phyloP scores from a whole-genome alignment of 2,113 vertebrate species.

The Dipodomys merriami region DNA sequence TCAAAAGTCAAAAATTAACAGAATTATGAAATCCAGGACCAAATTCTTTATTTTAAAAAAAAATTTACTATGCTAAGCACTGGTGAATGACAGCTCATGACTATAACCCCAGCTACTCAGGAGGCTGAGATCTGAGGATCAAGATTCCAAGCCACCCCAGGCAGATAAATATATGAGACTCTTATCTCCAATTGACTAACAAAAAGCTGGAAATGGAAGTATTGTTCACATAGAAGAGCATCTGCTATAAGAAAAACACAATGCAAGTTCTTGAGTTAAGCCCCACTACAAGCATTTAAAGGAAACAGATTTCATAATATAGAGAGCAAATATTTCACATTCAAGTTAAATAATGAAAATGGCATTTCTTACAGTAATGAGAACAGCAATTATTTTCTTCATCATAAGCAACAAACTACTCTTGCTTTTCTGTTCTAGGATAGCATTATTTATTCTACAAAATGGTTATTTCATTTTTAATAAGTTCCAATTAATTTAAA shows the following conservation, averaged over 20 bases:
- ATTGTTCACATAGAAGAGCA: no score
- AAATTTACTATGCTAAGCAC: no score
- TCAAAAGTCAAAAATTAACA: slow-evolving; percentile 56
- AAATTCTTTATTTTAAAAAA: neutral
- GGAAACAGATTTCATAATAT: neutral
- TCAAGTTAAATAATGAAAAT: slow-evolving; percentile 44
- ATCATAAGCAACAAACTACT: slow-evolving; percentile 14
- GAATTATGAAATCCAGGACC: neutral
- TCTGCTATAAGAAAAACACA: no score
- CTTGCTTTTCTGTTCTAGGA: slow-evolving; percentile 25
- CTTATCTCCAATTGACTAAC: no score
- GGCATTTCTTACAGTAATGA: neutral
- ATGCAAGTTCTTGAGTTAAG: no score
- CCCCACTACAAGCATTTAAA: neutral
- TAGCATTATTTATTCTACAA: slow-evolving; percentile 64
- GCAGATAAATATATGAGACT: no score
- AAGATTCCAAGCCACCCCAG: no score
- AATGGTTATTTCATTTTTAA: slow-evolving; percentile 71
- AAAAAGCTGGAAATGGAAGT: no score
- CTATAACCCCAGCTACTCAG: no score
- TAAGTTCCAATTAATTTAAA: slow-evolving; percentile 78
- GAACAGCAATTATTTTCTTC: slow-evolving; percentile 5
- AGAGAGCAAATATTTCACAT: slow-evolving; percentile 6
- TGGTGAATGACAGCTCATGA: no score
- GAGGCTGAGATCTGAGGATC: no score